phyloP scores from a whole-genome alignment of 2,113 vertebrate genomes.

The Corydoras maculifer region DNA sequence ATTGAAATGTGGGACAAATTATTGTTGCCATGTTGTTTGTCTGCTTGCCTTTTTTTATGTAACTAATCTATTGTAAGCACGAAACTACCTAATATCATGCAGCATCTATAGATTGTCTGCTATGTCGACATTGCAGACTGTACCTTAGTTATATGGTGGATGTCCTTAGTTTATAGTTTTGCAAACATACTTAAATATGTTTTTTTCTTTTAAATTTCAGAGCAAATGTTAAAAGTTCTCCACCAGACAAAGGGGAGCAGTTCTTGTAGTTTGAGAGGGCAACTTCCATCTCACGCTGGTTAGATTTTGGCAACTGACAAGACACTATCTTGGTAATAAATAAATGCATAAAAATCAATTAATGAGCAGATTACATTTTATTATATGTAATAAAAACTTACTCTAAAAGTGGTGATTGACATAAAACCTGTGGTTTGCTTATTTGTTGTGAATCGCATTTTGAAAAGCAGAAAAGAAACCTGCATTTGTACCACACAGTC shows the following conservation, averaged over 20 bases:
- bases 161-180: constrained; percentile 41
- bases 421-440: not conserved
- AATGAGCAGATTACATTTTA: not conserved
- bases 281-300: constrained; percentile 62
- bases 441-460: constrained; percentile 23
- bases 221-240: constrained; percentile 79
- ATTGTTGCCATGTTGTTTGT: constrained; percentile 28
- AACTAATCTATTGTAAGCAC: too few species aligned
- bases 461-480: constrained; percentile 2
- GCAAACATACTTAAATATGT: constrained; percentile 67
- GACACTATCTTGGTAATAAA: constrained; percentile 60
- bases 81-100: too few species aligned
- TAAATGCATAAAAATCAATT: constrained; percentile 32
- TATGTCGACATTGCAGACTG: too few species aligned
- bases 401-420: constrained; percentile 11
- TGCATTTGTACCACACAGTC: too few species aligned
- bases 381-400: constrained; percentile 31
- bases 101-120: too few species aligned
- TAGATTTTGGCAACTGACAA: constrained; percentile 66
- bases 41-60: constrained; percentile 8
- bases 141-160: constrained; percentile 20
- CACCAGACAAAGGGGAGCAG: constrained; percentile 81
- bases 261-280: constrained; percentile 74
- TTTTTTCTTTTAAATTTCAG: constrained; percentile 84
- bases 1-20: constrained; percentile 37